phyloP scores from a whole-genome alignment of 2,113 vertebrate genomes.

The Datnioides undecimradiatus region DNA sequence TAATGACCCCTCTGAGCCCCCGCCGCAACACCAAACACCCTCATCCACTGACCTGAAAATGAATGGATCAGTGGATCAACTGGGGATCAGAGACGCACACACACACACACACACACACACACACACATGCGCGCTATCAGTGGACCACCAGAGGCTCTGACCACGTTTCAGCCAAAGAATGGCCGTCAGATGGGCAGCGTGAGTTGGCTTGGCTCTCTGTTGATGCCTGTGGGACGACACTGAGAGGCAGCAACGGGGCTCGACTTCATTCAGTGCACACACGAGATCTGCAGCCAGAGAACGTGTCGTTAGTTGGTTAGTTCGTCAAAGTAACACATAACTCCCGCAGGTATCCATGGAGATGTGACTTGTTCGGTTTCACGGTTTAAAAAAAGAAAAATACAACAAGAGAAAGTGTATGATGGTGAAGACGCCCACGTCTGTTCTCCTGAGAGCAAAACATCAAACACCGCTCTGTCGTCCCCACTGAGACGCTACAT shows the following conservation, averaged over 20 bases:
- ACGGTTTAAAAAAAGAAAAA: not conserved
- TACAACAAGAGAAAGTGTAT: not conserved
- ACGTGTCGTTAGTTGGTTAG: not conserved
- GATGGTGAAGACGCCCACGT: not conserved
- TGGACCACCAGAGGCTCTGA: conserved; percentile 10
- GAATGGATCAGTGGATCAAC: conserved; percentile 23
- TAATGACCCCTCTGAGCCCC: conserved; percentile 26
- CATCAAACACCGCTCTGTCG: not conserved
- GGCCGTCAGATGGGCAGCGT: not conserved
- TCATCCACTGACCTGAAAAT: conserved; percentile 38
- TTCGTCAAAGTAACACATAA: conserved; percentile 10
- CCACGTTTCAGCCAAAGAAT: not conserved
- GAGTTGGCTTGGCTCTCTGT: not conserved
- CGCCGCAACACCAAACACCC: not conserved
- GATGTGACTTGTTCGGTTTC: not conserved
- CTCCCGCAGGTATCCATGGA: conserved; percentile 2
- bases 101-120: not conserved
- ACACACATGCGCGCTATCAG: not conserved
- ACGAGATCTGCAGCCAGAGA: not conserved
- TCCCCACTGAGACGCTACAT: not conserved
- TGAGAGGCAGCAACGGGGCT: not conserved
- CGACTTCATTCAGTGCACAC: not conserved
- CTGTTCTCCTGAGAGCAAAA: not conserved
- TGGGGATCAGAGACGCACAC: conserved; percentile 4
- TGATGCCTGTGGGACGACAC: not conserved